Evolutionary conservation across 2,113 vertebrate species (phyloP).

Genomic region (Drymodes brunneopygia): DNA sequence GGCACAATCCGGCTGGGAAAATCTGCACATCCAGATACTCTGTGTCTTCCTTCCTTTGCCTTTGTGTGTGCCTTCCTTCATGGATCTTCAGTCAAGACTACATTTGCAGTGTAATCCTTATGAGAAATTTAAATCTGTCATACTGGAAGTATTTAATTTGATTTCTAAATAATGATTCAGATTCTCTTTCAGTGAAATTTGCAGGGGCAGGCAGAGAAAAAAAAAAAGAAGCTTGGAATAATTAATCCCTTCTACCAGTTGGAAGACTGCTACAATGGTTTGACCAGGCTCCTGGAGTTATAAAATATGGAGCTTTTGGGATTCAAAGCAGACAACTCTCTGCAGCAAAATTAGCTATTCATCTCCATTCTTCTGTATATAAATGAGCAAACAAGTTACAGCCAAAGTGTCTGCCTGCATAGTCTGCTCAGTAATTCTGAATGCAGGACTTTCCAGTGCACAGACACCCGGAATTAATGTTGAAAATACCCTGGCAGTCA

Average conservation of each 20-base stretch:
- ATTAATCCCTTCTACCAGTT: slow-evolving; percentile 69
- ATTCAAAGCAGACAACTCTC: slow-evolving; percentile 56
- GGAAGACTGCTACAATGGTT: slow-evolving; percentile 31
- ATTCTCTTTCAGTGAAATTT: slow-evolving; percentile 38
- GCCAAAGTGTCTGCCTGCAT: slow-evolving; percentile 46
- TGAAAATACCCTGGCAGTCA: slow-evolving; percentile 34
- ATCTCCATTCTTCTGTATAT: slow-evolving; percentile 59
- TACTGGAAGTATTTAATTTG: slow-evolving; percentile 70
- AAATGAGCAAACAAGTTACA: slow-evolving; percentile 62
- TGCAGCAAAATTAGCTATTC: slow-evolving; percentile 69
- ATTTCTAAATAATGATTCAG: slow-evolving; percentile 70
- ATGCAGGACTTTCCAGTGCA: slow-evolving; percentile 34
- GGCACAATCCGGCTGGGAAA: neutral
- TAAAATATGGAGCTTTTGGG: slow-evolving; percentile 7
- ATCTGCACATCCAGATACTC: neutral
- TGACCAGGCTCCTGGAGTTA: slow-evolving; percentile 26
- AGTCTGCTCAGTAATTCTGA: slow-evolving; percentile 53
- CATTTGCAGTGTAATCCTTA: slow-evolving; percentile 41
- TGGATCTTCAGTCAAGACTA: neutral
- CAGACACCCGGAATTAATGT: slow-evolving; percentile 46
- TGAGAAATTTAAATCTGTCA: slow-evolving; percentile 73
- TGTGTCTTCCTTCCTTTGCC: neutral
- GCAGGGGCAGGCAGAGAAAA: neutral
- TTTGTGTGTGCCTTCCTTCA: neutral
- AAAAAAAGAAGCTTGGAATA: slow-evolving; percentile 66